Evolutionary conservation across 2,888 invertebrate genomes (phyloP).

Genomic region (Latrodectus elegans): DNA sequence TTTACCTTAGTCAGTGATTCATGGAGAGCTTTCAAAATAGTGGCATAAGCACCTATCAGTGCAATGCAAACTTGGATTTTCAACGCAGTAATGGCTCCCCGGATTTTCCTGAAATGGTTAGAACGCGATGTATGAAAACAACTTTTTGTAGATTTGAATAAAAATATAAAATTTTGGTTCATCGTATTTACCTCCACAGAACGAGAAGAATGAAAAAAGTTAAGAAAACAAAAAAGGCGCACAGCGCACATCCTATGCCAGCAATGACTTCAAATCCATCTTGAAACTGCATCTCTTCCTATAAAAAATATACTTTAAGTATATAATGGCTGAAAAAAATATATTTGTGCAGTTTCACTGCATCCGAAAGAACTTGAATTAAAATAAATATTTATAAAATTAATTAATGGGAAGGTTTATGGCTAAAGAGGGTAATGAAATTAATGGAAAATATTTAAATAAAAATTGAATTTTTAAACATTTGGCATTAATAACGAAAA

Average conservation of each 20-base stretch:
- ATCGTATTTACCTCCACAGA: slow-evolving; percentile 58
- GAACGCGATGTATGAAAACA: not conserved
- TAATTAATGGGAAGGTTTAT: too few species aligned
- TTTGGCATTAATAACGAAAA: too few species aligned
- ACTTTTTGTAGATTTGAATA: not conserved
- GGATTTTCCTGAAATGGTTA: slow-evolving; percentile 51
- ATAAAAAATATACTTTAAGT: not conserved
- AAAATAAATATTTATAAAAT: too few species aligned
- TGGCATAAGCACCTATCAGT: slow-evolving; percentile 66
- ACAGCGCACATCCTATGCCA: slow-evolving; percentile 66
- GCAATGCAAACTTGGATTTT: slow-evolving; percentile 70
- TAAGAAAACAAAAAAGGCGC: slow-evolving; percentile 65
- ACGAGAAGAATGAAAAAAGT: slow-evolving; percentile 66
- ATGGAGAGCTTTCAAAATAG: slow-evolving; percentile 65
- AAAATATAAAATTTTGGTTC: not conserved
- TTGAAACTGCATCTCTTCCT: slow-evolving; percentile 57
- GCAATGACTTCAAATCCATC: slow-evolving; percentile 67
- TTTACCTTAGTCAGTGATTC: slow-evolving; percentile 66
- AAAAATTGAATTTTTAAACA: too few species aligned
- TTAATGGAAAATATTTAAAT: too few species aligned
- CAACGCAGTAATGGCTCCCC: slow-evolving; percentile 68
- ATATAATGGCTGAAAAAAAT: too few species aligned
- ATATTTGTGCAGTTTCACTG: too few species aligned
- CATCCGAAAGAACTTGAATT: too few species aligned
- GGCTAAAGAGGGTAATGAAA: too few species aligned